Percentiles rank a stretch among this genome's conserved stretches.
phyloP scores from a whole-genome alignment of 2,113 vertebrate genomes.

The Pterocles orientalis region DNA sequence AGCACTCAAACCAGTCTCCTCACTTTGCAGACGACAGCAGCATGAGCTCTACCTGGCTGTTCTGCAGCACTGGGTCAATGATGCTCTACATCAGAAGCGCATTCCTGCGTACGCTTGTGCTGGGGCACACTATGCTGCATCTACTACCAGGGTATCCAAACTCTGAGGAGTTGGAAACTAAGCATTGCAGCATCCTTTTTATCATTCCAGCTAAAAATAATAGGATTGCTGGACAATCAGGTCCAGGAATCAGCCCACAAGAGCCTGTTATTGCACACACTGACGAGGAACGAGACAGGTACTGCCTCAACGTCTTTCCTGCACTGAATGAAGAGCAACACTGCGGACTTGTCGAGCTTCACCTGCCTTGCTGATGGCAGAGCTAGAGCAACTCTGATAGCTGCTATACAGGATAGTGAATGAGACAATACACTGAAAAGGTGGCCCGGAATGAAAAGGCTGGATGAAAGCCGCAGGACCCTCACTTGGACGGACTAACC shows the following conservation, averaged over 20 bases:
- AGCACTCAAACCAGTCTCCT: neutral
- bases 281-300: neutral
- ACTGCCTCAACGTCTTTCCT: neutral
- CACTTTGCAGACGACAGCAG: neutral
- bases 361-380: neutral
- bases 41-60: neutral
- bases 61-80: neutral
- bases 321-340: accelerated
- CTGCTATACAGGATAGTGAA: neutral
- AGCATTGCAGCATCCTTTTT: neutral
- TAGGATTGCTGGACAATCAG: neutral
- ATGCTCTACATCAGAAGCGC: neutral
- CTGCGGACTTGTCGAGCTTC: neutral
- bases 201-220: neutral
- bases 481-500: neutral
- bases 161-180: neutral
- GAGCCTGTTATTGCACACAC: neutral
- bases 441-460: constrained; percentile 41
- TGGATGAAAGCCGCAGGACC: constrained; percentile 23
- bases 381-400: neutral
- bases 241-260: neutral
- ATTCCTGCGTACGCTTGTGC: neutral
- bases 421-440: constrained; percentile 33
- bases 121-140: neutral
- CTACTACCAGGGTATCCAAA: neutral